These are phyloP conservation scores for Ormyrus labotus DNA, from an alignment of 2,888 invertebrate species.

Conservation along the genomic window DNA sequence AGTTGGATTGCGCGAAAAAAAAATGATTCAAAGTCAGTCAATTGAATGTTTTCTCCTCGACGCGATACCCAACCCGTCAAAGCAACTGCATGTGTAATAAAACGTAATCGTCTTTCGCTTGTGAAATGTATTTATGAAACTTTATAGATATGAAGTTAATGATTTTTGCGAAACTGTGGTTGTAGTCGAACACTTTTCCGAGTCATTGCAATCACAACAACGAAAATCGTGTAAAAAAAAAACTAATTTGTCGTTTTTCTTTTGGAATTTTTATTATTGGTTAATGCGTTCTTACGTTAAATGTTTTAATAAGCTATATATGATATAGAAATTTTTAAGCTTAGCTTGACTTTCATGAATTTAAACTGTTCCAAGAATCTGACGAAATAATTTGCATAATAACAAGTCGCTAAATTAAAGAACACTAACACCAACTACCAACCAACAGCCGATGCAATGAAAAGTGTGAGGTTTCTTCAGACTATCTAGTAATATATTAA, in stretches of 20 bases:
- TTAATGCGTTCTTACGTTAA: conserved; percentile 36
- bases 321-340: too few species aligned
- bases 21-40: too few species aligned
- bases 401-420: conserved; percentile 14
- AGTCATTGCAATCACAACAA: conserved; percentile 12
- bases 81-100: conserved; percentile 27
- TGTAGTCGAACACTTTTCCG: conserved; percentile 37
- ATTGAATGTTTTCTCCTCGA: background rate
- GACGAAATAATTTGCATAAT: too few species aligned
- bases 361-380: too few species aligned
- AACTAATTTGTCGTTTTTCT: conserved; percentile 43
- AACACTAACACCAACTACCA: conserved; percentile 8
- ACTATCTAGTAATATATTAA: background rate
- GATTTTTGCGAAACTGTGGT: conserved; percentile 40
- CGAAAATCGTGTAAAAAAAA: background rate
- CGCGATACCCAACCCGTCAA: background rate
- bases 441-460: conserved; percentile 22
- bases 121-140: conserved; percentile 34
- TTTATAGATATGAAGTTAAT: conserved; percentile 18
- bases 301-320: background rate
- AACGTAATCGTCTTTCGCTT: conserved; percentile 32
- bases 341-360: too few species aligned
- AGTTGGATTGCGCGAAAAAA: too few species aligned
- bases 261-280: conserved; percentile 50
- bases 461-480: conserved; percentile 47